Base-by-base conservation (phyloP, 1,140 invertebrate genomes). In the Aphis craccivora region DNA sequence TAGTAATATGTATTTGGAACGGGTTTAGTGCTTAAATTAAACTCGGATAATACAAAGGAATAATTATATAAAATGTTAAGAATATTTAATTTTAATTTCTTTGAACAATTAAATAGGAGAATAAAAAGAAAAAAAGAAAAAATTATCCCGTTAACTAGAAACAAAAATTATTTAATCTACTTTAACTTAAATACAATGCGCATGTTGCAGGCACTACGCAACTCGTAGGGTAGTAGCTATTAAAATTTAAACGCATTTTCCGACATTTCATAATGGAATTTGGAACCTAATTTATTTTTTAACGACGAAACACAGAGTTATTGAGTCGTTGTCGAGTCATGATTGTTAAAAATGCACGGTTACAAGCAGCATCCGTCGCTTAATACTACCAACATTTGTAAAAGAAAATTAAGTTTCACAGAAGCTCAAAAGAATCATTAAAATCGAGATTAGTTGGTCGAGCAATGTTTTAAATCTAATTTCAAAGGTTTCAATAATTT, bases 191-290 rank as follows among this genome's bases (percentile, higher is more conserved):
- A 89, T 53, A 89, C 87, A 89, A 53, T 87, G 45, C 45, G 48
- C 51, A 23, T 22, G n/a, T 76, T 76, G n/a, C n/a, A 35, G n/a
- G 14, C 60, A n/a, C 60, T 76, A n/a, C n/a, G 60, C n/a, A 76
- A 5, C n/a, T 76, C 14, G 87, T 22, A n/a, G 55, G 37, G 53
- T 67, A n/a, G 25, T 30, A n/a, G 55, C 89, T 67, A 90, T 90
- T 90, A 90, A 90, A 90, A 43, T 90, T 90, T 67, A 90, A 90
- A 90, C 55, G 89, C 37, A 67, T 43, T 60, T 43, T 35, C 89
- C 89, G 23, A 43, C 89, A 67, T 90, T 90, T 43, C 89, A 67
- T 90, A 90, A 90, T 90, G 89, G 89, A 90, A 90, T 90, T 90
- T 43, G 55, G 55, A 90, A 90, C 37, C 55, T 67, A 90, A 90